Evolutionary conservation across 2,888 invertebrate species (phyloP).

Genomic region (Drosophila colorata): DNA sequence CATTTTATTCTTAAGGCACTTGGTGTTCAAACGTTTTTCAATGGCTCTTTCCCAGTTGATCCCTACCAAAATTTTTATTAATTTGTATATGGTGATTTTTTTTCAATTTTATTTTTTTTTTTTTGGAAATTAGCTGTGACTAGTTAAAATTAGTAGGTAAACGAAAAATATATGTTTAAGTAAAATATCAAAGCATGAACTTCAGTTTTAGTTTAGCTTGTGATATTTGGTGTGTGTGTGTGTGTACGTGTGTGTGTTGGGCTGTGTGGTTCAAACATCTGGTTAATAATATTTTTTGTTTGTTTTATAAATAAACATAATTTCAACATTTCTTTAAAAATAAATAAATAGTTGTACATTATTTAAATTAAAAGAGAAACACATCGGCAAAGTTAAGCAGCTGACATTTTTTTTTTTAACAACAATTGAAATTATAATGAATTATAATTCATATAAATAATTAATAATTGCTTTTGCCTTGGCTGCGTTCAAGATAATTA

Average conservation of each 20-base stretch:
- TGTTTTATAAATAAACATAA: slow-evolving; percentile 72
- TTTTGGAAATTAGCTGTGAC: slow-evolving; percentile 81
- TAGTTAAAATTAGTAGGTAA: slow-evolving; percentile 80
- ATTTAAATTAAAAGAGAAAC: slow-evolving; percentile 63
- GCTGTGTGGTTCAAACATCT: slow-evolving; percentile 39
- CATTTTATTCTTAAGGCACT: slow-evolving; percentile 72
- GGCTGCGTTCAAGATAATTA: slow-evolving; percentile 54
- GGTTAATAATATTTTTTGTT: slow-evolving; percentile 51
- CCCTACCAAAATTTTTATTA: slow-evolving; percentile 10
- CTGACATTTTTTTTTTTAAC: slow-evolving; percentile 49
- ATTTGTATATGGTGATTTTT: slow-evolving; percentile 27
- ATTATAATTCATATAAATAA: slow-evolving; percentile 57
- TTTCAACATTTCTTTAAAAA: slow-evolving; percentile 79
- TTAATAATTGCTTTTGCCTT: slow-evolving; percentile 53
- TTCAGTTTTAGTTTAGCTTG: slow-evolving; percentile 17
- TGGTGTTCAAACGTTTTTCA: slow-evolving; percentile 51
- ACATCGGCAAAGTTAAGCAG: slow-evolving; percentile 58
- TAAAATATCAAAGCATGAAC: slow-evolving; percentile 47
- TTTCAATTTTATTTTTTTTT: slow-evolving; percentile 35
- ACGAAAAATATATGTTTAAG: slow-evolving; percentile 57
- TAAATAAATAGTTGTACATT: slow-evolving; percentile 79
- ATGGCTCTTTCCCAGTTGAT: slow-evolving; percentile 33
- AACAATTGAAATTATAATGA: slow-evolving; percentile 72
- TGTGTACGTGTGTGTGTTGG: slow-evolving; percentile 30
- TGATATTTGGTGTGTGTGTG: slow-evolving; percentile 42